Conservation (phyloP, 35 echinoderm and acorn worm genomes). For the Ptychodera flava region DNA sequence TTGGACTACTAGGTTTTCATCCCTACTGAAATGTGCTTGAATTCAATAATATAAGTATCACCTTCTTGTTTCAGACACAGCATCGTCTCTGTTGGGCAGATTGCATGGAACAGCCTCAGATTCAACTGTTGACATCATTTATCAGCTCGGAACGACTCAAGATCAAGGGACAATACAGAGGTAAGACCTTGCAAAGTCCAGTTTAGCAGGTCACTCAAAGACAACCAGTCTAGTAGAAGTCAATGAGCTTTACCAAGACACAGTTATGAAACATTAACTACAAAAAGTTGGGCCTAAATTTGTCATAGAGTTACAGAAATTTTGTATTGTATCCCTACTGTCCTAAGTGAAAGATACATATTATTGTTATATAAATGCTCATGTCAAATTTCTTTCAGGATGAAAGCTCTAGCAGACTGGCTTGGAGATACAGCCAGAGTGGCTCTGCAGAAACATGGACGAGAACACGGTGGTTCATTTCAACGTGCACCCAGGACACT, state of each 20-base stretch:
- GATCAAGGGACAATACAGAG: conserved; percentile 79
- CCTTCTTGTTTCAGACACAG: conserved; percentile 42
- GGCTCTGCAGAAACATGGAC: conserved; percentile 76
- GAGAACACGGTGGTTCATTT: conserved; percentile 15
- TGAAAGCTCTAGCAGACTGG: conserved; percentile 91
- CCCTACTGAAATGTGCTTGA: no score
- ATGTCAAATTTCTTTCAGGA: conserved; percentile 50
- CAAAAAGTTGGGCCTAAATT: no score
- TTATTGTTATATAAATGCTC: no score
- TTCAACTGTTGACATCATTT: conserved; percentile 89
- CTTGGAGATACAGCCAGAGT: conserved; percentile 91
- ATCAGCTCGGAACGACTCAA: conserved; percentile 66
- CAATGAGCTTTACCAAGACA: no score
- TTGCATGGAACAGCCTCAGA: conserved; percentile 43
- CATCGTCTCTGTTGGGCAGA: conserved; percentile 50
- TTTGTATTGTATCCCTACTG: no score
- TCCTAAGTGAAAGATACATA: no score
- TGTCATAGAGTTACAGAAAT: no score
- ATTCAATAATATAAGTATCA: no score
- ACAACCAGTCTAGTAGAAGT: background rate
- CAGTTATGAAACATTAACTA: no score
- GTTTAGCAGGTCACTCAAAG: no score
- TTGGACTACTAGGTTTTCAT: no score
- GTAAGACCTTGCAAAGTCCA: conserved; percentile 22
- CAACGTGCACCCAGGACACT: conserved; percentile 57